Percentiles rank a stretch among this genome's conserved stretches.
Evolutionary conservation across 2,888 invertebrate genomes (phyloP).

Genomic region (Dendrolimus pini): DNA sequence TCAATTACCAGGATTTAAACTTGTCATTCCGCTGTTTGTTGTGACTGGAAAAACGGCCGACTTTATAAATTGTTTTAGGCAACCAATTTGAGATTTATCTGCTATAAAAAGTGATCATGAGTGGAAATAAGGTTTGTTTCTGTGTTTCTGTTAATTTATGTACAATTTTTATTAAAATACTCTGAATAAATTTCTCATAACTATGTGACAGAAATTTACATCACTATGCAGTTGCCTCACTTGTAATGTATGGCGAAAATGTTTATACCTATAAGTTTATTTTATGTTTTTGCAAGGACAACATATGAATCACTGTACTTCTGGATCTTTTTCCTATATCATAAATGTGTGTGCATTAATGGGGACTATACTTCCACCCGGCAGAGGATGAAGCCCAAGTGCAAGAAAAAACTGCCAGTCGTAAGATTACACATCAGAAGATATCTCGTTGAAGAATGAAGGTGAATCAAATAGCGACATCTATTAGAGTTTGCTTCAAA

Average conservation of each 20-base stretch:
- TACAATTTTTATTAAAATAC: conserved; percentile 28
- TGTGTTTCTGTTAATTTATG: conserved; percentile 26
- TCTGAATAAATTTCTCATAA: conserved; percentile 28
- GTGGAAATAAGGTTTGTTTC: conserved; percentile 25
- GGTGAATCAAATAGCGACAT: too few relatives aligned
- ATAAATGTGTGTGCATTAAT: too few relatives aligned
- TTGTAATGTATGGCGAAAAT: conserved; percentile 28
- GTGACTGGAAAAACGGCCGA: conserved; percentile 22
- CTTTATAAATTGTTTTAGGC: conserved; percentile 16
- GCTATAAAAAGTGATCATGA: conserved; percentile 20
- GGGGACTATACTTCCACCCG: too few relatives aligned
- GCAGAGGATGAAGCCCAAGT: too few relatives aligned
- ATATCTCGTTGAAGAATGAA: too few relatives aligned
- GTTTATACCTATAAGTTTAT: conserved; percentile 27
- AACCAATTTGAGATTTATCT: conserved; percentile 16
- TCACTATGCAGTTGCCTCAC: conserved; percentile 23
- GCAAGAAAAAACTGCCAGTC: too few relatives aligned
- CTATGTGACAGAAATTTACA: conserved; percentile 29
- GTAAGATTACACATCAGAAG: too few relatives aligned
- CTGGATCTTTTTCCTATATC: too few relatives aligned
- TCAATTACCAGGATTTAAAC: conserved; percentile 23
- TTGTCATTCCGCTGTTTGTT: conserved; percentile 25
- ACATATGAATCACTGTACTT: too few relatives aligned
- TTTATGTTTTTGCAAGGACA: conserved; percentile 15
- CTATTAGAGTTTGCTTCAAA: too few relatives aligned